phyloP scores from a whole-genome alignment of 2,888 invertebrate genomes.

The Lydus trimaculatus region DNA sequence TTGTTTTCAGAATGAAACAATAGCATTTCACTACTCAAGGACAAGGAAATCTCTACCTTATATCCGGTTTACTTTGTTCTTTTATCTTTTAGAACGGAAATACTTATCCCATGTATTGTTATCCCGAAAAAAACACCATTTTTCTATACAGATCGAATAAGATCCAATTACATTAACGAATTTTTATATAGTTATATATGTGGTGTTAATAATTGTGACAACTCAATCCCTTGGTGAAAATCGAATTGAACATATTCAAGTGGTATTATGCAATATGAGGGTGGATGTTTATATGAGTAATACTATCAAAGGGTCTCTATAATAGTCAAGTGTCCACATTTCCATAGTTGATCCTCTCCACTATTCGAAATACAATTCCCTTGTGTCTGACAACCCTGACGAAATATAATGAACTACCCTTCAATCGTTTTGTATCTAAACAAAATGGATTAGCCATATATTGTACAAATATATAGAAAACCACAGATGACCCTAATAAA shows the following conservation, averaged over 20 bases:
- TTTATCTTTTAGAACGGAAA: constrained; percentile 40
- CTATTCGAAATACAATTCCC: constrained; percentile 23
- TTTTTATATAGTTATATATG: no score
- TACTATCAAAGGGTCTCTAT: constrained; percentile 33
- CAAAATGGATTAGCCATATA: neutral
- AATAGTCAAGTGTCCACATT: constrained; percentile 41
- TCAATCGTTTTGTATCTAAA: neutral
- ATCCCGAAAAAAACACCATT: neutral
- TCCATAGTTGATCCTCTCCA: constrained; percentile 18
- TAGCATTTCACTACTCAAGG: constrained; percentile 12
- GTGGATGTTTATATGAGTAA: constrained; percentile 39
- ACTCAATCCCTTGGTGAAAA: constrained; percentile 22
- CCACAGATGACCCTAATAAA: neutral
- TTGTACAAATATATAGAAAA: neutral
- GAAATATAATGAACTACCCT: constrained; percentile 23
- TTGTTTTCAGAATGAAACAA: constrained; percentile 7
- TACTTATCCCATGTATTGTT: constrained; percentile 36
- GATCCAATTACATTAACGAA: constrained; percentile 25
- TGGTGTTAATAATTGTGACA: constrained; percentile 18
- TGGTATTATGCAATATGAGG: constrained; percentile 29
- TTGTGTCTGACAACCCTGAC: constrained; percentile 11
- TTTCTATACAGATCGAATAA: neutral
- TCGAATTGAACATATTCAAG: constrained; percentile 22
- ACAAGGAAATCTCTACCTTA: constrained; percentile 43
- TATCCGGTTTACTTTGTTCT: constrained; percentile 47